phyloP scores from a whole-genome alignment of 2,113 vertebrate genomes.

The Barnardius zonarius region DNA sequence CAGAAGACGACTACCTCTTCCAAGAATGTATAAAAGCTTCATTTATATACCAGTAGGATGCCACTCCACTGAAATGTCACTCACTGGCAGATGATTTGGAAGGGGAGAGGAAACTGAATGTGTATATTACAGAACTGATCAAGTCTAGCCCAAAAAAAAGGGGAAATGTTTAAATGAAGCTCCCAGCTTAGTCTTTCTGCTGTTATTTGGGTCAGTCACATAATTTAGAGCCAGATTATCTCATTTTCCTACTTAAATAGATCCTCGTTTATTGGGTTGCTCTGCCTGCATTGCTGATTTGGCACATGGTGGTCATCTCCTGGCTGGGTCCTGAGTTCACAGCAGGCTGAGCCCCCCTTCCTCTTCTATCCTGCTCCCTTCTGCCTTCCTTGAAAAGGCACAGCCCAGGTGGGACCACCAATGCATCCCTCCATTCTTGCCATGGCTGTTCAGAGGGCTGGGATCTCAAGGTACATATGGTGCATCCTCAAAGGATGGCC shows the following conservation, averaged over 20 bases:
- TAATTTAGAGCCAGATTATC: not conserved
- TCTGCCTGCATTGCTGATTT: not conserved
- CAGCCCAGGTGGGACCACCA: not conserved
- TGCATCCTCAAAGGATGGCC: not conserved
- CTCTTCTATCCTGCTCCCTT: not conserved
- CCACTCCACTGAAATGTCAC: conserved; percentile 42
- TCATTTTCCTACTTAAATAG: not conserved
- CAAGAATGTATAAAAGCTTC: conserved; percentile 37
- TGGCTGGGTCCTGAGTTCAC: not conserved
- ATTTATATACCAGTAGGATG: conserved; percentile 41
- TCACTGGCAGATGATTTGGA: conserved; percentile 37
- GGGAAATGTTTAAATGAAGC: not conserved
- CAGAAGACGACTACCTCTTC: conserved; percentile 21
- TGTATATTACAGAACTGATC: not conserved
- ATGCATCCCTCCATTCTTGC: not conserved
- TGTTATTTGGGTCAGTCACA: not conserved
- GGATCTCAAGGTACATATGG: not conserved
- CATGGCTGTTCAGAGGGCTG: not conserved
- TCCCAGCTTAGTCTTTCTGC: not conserved
- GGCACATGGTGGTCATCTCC: not conserved
- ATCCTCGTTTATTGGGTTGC: not conserved
- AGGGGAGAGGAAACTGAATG: not conserved
- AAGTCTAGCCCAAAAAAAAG: not conserved
- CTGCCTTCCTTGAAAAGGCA: not conserved
- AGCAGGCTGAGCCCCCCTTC: not conserved